Conservation (phyloP, 2,113 vertebrate species). For the Pangasianodon gigas region DNA sequence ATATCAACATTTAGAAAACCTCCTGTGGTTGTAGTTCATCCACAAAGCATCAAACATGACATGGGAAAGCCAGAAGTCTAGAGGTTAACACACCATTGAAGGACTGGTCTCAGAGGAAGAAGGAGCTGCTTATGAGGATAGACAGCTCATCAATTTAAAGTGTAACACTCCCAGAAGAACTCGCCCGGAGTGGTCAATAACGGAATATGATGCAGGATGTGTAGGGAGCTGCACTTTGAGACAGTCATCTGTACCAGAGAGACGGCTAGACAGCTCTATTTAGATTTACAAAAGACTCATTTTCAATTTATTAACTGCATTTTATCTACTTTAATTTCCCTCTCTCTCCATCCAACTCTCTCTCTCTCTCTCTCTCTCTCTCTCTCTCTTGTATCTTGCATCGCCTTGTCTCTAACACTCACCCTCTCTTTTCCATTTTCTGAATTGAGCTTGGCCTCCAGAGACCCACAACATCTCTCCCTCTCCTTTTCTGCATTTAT, state of each 20-base stretch:
- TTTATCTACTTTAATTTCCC: background rate
- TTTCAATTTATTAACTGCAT: constrained; percentile 17
- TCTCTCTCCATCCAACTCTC: background rate
- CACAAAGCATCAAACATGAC: background rate
- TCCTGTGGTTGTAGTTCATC: background rate
- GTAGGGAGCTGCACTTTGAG: background rate
- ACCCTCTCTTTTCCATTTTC: constrained; percentile 39
- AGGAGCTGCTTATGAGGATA: constrained; percentile 31
- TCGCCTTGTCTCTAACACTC: constrained; percentile 43
- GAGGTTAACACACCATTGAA: background rate
- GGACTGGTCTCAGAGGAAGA: constrained; percentile 1
- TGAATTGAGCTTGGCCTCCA: background rate
- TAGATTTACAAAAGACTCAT: background rate
- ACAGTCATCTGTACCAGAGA: background rate
- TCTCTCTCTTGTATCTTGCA: background rate
- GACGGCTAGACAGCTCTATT: background rate
- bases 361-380: background rate
- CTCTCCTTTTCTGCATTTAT: constrained; percentile 59
- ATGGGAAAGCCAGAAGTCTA: background rate
- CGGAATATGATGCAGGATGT: constrained; percentile 10
- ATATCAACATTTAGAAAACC: background rate
- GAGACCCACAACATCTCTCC: background rate
- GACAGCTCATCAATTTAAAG: constrained; percentile 35
- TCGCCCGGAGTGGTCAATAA: background rate
- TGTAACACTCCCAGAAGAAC: background rate